Evolutionary conservation across 2,888 invertebrate genomes (phyloP).

Genomic region (Hyppa rectilinea): DNA sequence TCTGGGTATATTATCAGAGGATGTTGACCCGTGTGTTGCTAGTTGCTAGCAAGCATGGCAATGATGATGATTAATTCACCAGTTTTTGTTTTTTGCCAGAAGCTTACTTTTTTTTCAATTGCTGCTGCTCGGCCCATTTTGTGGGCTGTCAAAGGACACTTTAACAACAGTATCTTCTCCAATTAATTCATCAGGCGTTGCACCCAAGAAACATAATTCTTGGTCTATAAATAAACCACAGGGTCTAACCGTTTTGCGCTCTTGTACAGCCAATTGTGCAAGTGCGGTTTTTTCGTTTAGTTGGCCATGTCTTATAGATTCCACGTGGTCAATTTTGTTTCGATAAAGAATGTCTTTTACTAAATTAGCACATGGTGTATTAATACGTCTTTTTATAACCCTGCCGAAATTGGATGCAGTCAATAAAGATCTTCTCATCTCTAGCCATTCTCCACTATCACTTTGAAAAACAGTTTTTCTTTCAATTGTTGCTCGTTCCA

Average conservation of each 20-base stretch:
- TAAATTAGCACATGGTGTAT: constrained; percentile 1
- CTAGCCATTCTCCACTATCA: constrained; percentile 5
- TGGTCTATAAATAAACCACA: too few relatives aligned
- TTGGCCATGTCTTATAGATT: not conserved
- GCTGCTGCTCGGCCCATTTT: too few relatives aligned
- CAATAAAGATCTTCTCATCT: constrained; percentile 6
- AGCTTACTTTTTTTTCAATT: too few relatives aligned
- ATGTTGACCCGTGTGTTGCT: too few relatives aligned
- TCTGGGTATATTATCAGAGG: too few relatives aligned
- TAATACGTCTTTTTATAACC: constrained; percentile 2
- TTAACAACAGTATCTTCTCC: too few relatives aligned
- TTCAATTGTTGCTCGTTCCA: not conserved
- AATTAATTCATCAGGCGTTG: too few relatives aligned
- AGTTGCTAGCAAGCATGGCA: too few relatives aligned
- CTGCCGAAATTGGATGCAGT: constrained; percentile 6
- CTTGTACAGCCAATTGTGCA: constrained; percentile 1
- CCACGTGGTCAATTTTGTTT: not conserved
- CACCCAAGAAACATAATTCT: too few relatives aligned
- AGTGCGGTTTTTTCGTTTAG: not conserved
- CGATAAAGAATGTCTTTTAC: not conserved
- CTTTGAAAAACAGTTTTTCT: constrained; percentile 10
- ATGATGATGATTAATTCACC: too few relatives aligned
- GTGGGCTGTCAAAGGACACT: too few relatives aligned
- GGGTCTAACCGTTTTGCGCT: not conserved
- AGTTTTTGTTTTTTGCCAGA: too few relatives aligned